These are phyloP conservation scores for Kryptolebias marmoratus DNA, from an alignment of 2,113 vertebrate genomes.

Conservation along the genomic window DNA sequence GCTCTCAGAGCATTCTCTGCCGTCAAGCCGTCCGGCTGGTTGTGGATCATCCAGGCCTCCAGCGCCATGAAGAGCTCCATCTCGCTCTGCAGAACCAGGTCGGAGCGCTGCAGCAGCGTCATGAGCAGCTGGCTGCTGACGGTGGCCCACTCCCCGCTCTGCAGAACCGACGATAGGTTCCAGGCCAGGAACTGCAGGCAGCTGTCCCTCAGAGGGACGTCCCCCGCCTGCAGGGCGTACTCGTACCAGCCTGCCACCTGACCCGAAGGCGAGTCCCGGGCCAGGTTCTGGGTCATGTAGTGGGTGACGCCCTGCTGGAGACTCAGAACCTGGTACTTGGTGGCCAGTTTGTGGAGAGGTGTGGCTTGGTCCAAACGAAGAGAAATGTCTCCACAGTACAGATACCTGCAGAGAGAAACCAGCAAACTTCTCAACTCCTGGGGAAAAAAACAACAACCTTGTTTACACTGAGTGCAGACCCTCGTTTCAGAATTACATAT, in stretches of 20 bases:
- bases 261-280: slow-evolving; percentile 84
- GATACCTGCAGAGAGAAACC: slow-evolving; percentile 82
- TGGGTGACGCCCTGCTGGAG: slow-evolving; percentile 88
- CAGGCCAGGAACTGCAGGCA: slow-evolving; percentile 93
- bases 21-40: slow-evolving; percentile 80
- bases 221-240: slow-evolving; percentile 84
- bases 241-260: slow-evolving; percentile 94
- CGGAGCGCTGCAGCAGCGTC: slow-evolving; percentile 88
- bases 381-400: slow-evolving; percentile 92
- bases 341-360: slow-evolving; percentile 89
- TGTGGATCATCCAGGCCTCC: slow-evolving; percentile 87
- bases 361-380: slow-evolving; percentile 88
- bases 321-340: slow-evolving; percentile 86
- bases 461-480: too few species aligned
- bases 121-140: slow-evolving; percentile 87
- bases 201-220: slow-evolving; percentile 83
- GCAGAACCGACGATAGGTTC: slow-evolving; percentile 90
- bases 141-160: slow-evolving; percentile 85
- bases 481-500: too few species aligned
- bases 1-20: slow-evolving; percentile 85
- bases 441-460: neutral
- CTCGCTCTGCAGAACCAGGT: slow-evolving; percentile 92
- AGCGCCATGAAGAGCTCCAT: slow-evolving; percentile 89
- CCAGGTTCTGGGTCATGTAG: slow-evolving; percentile 90
- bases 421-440: neutral